Conservation (phyloP, 2,888 invertebrate species). For the Neria commutata region DNA sequence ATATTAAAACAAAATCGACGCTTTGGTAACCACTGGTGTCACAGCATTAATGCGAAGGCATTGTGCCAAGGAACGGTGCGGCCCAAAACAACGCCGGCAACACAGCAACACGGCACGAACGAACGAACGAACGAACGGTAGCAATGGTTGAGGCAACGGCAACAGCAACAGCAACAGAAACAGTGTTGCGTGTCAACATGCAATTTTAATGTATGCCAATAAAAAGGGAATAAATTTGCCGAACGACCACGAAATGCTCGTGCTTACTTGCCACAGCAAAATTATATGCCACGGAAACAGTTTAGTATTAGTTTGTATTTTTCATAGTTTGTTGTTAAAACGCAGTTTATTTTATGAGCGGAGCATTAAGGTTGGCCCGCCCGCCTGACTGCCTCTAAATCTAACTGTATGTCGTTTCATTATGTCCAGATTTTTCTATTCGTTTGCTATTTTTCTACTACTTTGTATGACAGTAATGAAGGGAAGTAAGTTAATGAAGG, state of each 20-base stretch:
- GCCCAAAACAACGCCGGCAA: background rate
- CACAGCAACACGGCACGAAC: slow-evolving; percentile 3
- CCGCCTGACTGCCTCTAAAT: too few species aligned
- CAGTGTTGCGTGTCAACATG: slow-evolving; percentile 59
- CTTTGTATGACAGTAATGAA: too few species aligned
- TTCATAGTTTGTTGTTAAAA: slow-evolving; percentile 42
- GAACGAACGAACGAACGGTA: too few species aligned
- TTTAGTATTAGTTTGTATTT: slow-evolving; percentile 5
- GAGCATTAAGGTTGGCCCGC: background rate
- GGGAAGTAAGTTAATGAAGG: too few species aligned
- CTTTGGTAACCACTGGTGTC: background rate
- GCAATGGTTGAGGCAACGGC: background rate
- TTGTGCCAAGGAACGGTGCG: too few species aligned
- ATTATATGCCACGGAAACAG: slow-evolving; percentile 2
- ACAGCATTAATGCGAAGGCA: background rate
- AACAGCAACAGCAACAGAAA: background rate
- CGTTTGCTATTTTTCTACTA: background rate
- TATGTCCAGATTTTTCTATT: background rate
- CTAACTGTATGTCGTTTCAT: too few species aligned
- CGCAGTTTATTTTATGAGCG: too few species aligned
- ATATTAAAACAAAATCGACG: too few species aligned
- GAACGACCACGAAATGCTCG: background rate
- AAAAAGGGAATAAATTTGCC: slow-evolving; percentile 12
- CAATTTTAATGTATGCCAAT: slow-evolving; percentile 54
- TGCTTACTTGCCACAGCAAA: background rate